Percentiles rank a stretch among this genome's conserved stretches.
phyloP scores from a whole-genome alignment of 2,113 vertebrate genomes.

The Vidua chalybeata region DNA sequence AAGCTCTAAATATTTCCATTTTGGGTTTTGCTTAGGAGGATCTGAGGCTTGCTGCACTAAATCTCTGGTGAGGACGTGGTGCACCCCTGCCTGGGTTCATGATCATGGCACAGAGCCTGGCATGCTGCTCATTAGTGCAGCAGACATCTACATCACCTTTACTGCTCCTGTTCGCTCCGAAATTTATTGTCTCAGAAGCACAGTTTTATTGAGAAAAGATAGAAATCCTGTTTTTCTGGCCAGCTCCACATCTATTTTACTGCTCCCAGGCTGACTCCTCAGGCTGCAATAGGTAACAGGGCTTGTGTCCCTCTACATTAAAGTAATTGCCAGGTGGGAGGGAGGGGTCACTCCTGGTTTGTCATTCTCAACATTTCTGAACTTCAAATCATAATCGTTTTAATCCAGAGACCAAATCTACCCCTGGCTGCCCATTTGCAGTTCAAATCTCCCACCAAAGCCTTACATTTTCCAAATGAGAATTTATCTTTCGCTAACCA shows the following conservation, averaged over 20 bases:
- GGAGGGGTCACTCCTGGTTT: background rate
- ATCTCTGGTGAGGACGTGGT: background rate
- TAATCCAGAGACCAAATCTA: background rate
- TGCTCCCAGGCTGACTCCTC: background rate
- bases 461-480: background rate
- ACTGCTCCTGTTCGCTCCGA: background rate
- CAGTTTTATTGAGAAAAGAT: background rate
- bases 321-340: background rate
- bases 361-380: background rate
- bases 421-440: background rate
- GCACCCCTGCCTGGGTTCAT: background rate
- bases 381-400: fast-evolving
- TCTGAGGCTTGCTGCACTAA: background rate
- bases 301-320: background rate
- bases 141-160: background rate
- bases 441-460: background rate
- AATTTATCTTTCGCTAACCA: background rate
- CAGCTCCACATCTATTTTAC: background rate
- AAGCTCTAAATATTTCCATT: background rate
- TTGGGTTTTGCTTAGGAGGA: background rate
- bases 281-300: background rate
- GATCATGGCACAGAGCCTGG: background rate
- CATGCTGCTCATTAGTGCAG: background rate
- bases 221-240: background rate
- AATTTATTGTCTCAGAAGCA: background rate